Evolutionary conservation across 2,888 invertebrate genomes (phyloP), one percentile per base, ranked within the genome.

Genomic region (Protonemura montana): DNA sequence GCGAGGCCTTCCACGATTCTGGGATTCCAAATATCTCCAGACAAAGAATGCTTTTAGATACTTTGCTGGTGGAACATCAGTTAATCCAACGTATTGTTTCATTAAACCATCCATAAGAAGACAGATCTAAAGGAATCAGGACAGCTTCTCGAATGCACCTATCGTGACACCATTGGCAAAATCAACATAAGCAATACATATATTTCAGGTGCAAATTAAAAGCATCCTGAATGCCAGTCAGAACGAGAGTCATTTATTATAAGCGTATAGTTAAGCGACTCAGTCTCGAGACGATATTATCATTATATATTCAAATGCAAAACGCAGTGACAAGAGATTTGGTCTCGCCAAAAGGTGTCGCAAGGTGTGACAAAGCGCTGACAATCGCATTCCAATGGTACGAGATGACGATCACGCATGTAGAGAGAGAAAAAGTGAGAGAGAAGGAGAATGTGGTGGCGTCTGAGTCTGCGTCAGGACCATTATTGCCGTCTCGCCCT

Each of bases 291-390:
- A n/a, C 21, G 59, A 59, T 59, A 59, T 59, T 59, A 59, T 59
- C 59, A 59, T 59, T 59, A 59, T 7, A 59, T 59, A 59, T 59
- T 59, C 59, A 59, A 59, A 59, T 59, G 59, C 59, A 59, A 59
- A 59, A 59, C 13, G 2, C 21, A 21, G 59, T 59, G 59, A 59
- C 59, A 59, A 59, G 59, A 13, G 41, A 41, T 41, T 21, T 13
- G 21, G 1, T 3, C 3, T 13, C 13, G 59, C 59, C 16, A 59
- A 59, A 59, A 59, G 59, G 13, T 59, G 59, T 59, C 59, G 59
- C 78, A 25, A 78, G 78, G 78, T 78, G 78, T 78, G 78, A 78
- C 78, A 28, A 78, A 78, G 25, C 26, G 25, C 21, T 78, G 78
- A 78, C 78, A 28, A 78, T 78, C 27, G n/a, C 78, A 78, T 78